phyloP scores from a whole-genome alignment of 2,113 vertebrate genomes.

The Chrysemys picta region DNA sequence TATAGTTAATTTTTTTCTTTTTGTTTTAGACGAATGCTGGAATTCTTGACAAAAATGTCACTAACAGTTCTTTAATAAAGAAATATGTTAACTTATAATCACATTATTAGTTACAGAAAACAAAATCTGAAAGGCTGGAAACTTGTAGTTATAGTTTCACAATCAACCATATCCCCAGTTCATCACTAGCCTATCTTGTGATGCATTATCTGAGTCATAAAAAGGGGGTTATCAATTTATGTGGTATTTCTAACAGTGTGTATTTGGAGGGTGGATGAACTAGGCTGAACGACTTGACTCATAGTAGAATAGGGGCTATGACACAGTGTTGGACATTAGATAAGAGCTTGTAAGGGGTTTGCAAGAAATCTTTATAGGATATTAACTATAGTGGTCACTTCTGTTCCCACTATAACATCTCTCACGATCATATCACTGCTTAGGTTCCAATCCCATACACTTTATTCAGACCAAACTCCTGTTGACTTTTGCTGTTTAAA shows the following conservation, averaged over 20 bases:
- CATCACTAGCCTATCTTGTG: not conserved
- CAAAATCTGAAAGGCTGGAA: constrained; percentile 15
- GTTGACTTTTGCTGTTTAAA: not conserved
- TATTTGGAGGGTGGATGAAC: not conserved
- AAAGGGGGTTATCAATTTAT: not conserved
- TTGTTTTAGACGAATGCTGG: not conserved
- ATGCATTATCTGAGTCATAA: not conserved
- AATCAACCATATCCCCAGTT: not conserved
- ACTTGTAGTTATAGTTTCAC: not conserved
- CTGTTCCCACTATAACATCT: not conserved
- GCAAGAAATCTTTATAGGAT: not conserved
- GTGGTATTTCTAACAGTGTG: not conserved
- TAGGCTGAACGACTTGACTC: not conserved
- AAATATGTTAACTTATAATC: constrained; percentile 39
- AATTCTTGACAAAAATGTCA: constrained; percentile 35
- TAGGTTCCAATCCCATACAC: not conserved
- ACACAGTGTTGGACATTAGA: not conserved
- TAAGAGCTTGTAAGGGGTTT: not conserved
- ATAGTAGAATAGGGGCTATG: not conserved
- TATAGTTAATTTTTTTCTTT: constrained; percentile 25
- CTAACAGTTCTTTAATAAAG: constrained; percentile 49
- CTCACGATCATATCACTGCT: not conserved
- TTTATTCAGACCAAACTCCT: not conserved
- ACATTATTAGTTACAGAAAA: not conserved
- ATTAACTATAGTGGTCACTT: not conserved